These are phyloP conservation scores for Manis crassicaudata DNA, from an alignment of 2,797 vertebrate species.

Conservation along the genomic window DNA sequence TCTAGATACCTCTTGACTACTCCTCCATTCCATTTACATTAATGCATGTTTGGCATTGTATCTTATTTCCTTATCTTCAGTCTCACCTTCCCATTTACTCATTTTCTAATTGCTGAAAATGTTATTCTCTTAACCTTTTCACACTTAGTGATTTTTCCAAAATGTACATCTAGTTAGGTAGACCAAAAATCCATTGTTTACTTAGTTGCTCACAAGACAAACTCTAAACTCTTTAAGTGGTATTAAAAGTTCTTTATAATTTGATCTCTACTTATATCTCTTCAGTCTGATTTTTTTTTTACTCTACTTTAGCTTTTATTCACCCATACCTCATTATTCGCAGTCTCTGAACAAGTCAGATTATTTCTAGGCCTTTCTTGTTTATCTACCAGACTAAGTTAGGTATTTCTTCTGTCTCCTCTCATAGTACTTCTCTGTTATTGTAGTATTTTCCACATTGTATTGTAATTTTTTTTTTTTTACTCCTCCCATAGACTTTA, in stretches of 20 bases:
- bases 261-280: not conserved
- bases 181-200: not conserved
- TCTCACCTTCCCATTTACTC: not conserved
- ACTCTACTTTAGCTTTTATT: not conserved
- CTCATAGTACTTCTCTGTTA: not conserved
- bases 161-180: not conserved
- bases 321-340: not conserved
- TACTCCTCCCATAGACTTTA: not conserved
- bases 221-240: not conserved
- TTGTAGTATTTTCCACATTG: not conserved
- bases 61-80: not conserved
- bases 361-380: constrained; percentile 35
- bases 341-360: not conserved
- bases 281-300: not conserved
- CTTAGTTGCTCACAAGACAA: not conserved
- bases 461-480: not conserved
- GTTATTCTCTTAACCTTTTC: not conserved
- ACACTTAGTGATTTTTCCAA: not conserved
- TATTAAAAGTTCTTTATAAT: not conserved
- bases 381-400: not conserved
- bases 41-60: not conserved
- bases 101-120: not conserved
- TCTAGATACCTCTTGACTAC: not conserved
- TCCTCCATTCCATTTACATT: not conserved
- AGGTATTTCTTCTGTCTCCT: not conserved